Evolutionary conservation across 2,888 invertebrate species (phyloP).

Genomic region (Oscheius sp.): DNA sequence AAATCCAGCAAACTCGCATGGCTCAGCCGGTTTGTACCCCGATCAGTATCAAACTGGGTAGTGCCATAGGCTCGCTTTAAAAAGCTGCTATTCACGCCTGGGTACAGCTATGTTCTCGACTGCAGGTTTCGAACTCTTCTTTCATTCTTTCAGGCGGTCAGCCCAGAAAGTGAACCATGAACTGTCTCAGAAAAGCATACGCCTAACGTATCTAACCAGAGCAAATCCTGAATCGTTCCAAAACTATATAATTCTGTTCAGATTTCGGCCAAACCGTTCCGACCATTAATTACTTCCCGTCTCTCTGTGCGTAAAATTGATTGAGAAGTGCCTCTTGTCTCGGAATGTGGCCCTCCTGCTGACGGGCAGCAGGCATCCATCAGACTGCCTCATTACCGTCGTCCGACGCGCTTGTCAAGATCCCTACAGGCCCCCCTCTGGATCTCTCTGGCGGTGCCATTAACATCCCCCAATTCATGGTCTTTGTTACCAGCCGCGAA

Average conservation of each 20-base stretch:
- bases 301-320: slow-evolving; percentile 2
- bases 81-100: too few species aligned
- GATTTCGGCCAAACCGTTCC: background rate
- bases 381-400: slow-evolving; percentile 31
- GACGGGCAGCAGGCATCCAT: slow-evolving; percentile 24
- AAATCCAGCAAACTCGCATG: too few species aligned
- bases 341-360: slow-evolving; percentile 7
- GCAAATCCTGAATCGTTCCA: too few species aligned
- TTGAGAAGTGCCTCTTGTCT: background rate
- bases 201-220: background rate
- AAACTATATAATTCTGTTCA: background rate
- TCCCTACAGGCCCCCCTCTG: slow-evolving; percentile 3
- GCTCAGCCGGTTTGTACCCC: too few species aligned
- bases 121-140: too few species aligned
- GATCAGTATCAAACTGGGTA: too few species aligned
- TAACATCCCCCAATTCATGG: slow-evolving; percentile 28
- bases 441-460: slow-evolving; percentile 14
- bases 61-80: too few species aligned
- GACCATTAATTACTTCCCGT: background rate
- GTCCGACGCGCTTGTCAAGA: slow-evolving; percentile 11
- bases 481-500: slow-evolving; percentile 25
- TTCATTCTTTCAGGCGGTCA: too few species aligned
- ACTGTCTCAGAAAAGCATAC: too few species aligned
- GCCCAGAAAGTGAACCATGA: too few species aligned
- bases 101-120: too few species aligned